These are phyloP conservation scores for Oscheius sp. DNA, from an alignment of 2,888 invertebrate species.

Conservation along the genomic window DNA sequence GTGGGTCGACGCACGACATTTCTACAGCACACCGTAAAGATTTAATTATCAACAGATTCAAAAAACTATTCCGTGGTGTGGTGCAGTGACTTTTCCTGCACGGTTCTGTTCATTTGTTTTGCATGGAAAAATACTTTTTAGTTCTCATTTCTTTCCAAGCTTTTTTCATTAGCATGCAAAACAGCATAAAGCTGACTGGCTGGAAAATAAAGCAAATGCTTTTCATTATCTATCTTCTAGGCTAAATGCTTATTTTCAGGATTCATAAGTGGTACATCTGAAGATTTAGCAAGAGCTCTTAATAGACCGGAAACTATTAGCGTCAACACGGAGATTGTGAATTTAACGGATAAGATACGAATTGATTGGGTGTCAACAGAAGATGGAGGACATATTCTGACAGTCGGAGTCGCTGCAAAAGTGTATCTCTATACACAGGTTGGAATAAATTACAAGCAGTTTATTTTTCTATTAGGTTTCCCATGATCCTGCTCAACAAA, in stretches of 20 bases:
- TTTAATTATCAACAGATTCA: constrained; percentile 25
- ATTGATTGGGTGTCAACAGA: constrained; percentile 98
- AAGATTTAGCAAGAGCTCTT: constrained; percentile 24
- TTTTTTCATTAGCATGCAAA: background rate
- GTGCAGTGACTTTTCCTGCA: constrained; percentile 18
- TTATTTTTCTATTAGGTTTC: too few relatives aligned
- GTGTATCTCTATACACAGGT: constrained; percentile 91
- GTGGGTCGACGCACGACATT: constrained; percentile 6
- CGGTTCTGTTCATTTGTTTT: constrained; percentile 12
- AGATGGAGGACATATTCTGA: constrained; percentile 95
- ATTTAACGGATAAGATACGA: constrained; percentile 51
- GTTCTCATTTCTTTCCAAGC: background rate
- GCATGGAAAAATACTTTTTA: background rate
- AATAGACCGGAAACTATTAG: constrained; percentile 9
- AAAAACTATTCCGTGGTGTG: constrained; percentile 32
- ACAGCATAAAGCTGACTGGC: background rate
- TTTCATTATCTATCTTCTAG: background rate
- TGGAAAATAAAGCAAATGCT: background rate
- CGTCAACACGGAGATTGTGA: constrained; percentile 20
- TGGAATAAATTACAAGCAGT: too few relatives aligned
- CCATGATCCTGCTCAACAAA: constrained; percentile 91
- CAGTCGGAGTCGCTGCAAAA: constrained; percentile 77
- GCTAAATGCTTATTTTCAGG: background rate
- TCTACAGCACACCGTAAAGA: constrained; percentile 14
- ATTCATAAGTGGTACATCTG: constrained; percentile 22